Evolutionary conservation across 1,140 invertebrate species (phyloP), one percentile per base, ranked within the genome.

Genomic region (Solen grandis): DNA sequence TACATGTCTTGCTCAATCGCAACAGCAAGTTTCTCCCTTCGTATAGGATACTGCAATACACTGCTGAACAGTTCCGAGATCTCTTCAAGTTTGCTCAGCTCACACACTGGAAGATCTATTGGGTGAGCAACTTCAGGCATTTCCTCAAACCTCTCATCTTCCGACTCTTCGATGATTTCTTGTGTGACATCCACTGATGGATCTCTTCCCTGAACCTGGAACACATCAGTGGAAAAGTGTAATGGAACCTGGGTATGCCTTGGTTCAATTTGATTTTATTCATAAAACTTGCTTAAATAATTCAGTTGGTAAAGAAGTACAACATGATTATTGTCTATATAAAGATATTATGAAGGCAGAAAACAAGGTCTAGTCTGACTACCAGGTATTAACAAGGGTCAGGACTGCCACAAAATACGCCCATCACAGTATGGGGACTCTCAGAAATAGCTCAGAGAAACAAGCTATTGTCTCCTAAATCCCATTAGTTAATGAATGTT

Each of bases 111-210:
- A 74, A 99, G 92, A 74, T 92, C 90, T 55, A 91, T 90, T 27
- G 87, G 88, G 59, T 90, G 87, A 41, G 90, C 92, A 66, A 89
- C 86, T 84, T 91, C 98, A 29, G 97, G 96, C 95, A 98, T 97
- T 86, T 99, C 98, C 93, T 99, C 97, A 91, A 97, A 98, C 27
- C 97, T 94, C 89, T 99, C 98, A 94, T 99, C 98, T 94, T 99
- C 98, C 0, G 97, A 98, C 90, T 99, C 98, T 92, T 99, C 98
- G 0, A 99, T 96, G 85, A 98, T 96, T 85, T 99, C 98, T 93
- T 99, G 97, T 25, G 98, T 99, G 66, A 99, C 97, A 91, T 99
- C 97, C 33, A 99, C 97, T 54, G 97, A 98, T 13, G 98, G 98
- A 94, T 99, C 98, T 93, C 99, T 99, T 3, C 98, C 98, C 94